A percentile compares a stretch with the other conserved stretches of the same genome.
phyloP scores from a whole-genome alignment of 2,888 invertebrate genomes.

The Augochlorella aurata region DNA sequence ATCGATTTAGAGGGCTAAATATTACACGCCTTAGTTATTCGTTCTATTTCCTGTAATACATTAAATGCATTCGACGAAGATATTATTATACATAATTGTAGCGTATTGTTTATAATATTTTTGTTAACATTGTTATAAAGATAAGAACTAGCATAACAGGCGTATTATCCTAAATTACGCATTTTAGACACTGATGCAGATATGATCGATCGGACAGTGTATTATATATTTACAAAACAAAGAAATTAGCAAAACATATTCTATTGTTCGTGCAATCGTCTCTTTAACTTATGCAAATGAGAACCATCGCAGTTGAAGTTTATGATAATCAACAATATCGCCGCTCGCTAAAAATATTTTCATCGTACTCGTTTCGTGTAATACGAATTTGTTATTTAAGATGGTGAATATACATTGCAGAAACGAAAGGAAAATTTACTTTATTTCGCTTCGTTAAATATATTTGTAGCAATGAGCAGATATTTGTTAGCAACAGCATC shows the following conservation, averaged over 20 bases:
- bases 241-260: slow-evolving; percentile 7
- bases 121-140: neutral
- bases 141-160: neutral
- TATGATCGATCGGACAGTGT: slow-evolving; percentile 1
- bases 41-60: neutral
- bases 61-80: neutral
- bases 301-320: neutral
- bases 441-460: neutral
- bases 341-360: slow-evolving; percentile 5
- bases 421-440: neutral
- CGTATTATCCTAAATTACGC: neutral
- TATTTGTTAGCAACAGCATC: neutral
- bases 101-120: neutral
- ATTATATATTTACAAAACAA: neutral
- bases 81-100: neutral
- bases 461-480: neutral
- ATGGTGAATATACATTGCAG: neutral
- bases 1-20: neutral
- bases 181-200: neutral
- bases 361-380: too few species aligned
- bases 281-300: slow-evolving; percentile 1
- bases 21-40: neutral
- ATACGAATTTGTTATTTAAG: neutral
- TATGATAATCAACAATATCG: neutral
- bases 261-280: slow-evolving; percentile 1